A percentile compares a stretch with the other conserved stretches of the same genome.
Evolutionary conservation across 2,888 invertebrate species (phyloP).

Genomic region (Criorhina ranunculi): DNA sequence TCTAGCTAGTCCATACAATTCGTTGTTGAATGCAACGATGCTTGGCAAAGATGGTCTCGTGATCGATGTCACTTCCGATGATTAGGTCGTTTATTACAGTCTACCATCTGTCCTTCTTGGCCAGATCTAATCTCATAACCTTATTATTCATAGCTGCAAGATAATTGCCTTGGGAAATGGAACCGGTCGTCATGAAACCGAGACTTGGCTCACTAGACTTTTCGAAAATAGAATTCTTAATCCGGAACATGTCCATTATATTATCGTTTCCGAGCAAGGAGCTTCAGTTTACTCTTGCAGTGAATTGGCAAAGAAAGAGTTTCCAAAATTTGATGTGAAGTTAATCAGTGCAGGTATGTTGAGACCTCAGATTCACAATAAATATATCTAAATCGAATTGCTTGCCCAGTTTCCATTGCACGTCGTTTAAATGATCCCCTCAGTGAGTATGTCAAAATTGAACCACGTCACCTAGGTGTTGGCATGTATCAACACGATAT

Average conservation of each 20-base stretch:
- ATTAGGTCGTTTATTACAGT: too few species aligned
- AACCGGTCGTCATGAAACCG: constrained; percentile 95
- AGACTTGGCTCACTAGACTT: constrained; percentile 88
- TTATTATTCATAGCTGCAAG: constrained; percentile 86
- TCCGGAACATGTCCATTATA: constrained; percentile 86
- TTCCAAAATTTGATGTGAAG: constrained; percentile 93
- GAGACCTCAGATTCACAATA: background rate
- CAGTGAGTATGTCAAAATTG: constrained; percentile 96
- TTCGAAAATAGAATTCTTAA: constrained; percentile 86
- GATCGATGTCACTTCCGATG: too few species aligned
- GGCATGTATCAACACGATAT: constrained; percentile 98
- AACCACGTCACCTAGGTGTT: constrained; percentile 95
- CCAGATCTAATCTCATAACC: background rate
- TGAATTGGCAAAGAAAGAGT: constrained; percentile 92
- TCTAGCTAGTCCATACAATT: too few species aligned
- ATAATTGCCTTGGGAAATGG: constrained; percentile 96
- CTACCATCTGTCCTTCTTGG: too few species aligned
- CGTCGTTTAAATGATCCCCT: constrained; percentile 95
- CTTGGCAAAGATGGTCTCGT: too few species aligned
- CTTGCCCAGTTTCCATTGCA: constrained; percentile 89
- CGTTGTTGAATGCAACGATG: too few species aligned
- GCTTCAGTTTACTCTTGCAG: constrained; percentile 97
- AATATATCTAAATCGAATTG: background rate
- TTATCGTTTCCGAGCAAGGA: constrained; percentile 95
- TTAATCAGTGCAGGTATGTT: constrained; percentile 89